Conservation (phyloP, 2,888 invertebrate species). For the Caradrina kadenii region DNA sequence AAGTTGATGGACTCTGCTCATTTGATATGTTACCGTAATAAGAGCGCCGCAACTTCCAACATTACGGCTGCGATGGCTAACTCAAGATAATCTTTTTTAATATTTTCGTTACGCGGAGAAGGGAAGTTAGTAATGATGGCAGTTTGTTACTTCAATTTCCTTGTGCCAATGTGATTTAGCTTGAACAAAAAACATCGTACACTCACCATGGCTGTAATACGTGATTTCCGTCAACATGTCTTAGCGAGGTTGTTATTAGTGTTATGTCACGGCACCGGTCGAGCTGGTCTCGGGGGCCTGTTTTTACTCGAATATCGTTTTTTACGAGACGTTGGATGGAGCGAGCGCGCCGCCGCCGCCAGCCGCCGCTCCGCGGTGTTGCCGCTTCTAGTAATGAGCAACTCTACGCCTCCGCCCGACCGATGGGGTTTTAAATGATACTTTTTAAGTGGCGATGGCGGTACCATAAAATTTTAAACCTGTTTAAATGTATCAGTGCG, state of each 20-base stretch:
- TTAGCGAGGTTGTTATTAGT: conserved; percentile 64
- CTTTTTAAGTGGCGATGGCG: conserved; percentile 57
- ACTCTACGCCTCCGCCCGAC: conserved; percentile 62
- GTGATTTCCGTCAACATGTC: conserved; percentile 78
- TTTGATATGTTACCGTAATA: conserved; percentile 42
- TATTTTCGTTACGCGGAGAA: conserved; percentile 28
- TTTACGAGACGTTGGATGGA: conserved; percentile 66
- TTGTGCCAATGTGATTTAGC: conserved; percentile 34
- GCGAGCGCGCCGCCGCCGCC: conserved; percentile 35
- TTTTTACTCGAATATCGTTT: conserved; percentile 77
- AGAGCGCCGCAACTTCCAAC: conserved; percentile 18
- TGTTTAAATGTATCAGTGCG: conserved; percentile 45
- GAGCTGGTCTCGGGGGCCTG: conserved; percentile 70
- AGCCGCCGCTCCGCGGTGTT: neutral
- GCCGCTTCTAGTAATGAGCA: conserved; percentile 68
- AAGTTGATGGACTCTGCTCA: conserved; percentile 22
- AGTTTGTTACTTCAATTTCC: conserved; percentile 42
- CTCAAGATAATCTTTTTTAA: conserved; percentile 33
- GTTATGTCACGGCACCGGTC: conserved; percentile 66
- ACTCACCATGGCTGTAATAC: conserved; percentile 58
- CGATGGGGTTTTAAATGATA: conserved; percentile 58
- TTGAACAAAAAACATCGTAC: conserved; percentile 44
- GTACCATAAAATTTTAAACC: conserved; percentile 57
- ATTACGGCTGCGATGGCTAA: conserved; percentile 29
- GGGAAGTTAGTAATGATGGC: conserved; percentile 30